These are phyloP conservation scores for Drosophila lutescens DNA, from an alignment of 2,888 invertebrate genomes.

Conservation along the genomic window DNA sequence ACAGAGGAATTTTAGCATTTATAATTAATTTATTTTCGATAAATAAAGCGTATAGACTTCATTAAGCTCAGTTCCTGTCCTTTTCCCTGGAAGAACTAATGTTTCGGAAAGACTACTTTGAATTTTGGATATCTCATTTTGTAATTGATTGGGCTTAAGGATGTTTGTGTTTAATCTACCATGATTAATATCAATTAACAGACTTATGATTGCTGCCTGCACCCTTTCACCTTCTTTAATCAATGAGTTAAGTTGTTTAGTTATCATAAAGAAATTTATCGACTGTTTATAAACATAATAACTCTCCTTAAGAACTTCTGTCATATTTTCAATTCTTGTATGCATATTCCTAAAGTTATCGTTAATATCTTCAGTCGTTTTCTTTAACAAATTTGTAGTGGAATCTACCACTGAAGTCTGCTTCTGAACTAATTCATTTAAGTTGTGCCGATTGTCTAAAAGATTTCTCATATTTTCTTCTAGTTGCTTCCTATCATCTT, in stretches of 20 bases:
- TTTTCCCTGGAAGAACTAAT: not conserved
- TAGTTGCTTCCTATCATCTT: no score
- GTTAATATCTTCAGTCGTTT: conserved; percentile 1
- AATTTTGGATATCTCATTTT: not conserved
- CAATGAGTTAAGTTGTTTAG: not conserved
- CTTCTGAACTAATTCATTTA: no score
- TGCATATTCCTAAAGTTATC: not conserved
- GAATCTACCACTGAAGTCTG: not conserved
- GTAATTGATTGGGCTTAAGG: not conserved
- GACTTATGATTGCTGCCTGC: not conserved
- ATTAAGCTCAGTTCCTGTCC: conserved; percentile 4
- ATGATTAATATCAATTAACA: conserved; percentile 1
- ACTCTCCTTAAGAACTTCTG: no score
- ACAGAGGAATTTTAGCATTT: not conserved
- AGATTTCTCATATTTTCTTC: no score
- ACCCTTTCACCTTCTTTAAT: not conserved
- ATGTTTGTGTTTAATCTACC: not conserved
- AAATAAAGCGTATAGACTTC: not conserved
- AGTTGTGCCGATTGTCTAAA: no score
- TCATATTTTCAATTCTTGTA: not conserved
- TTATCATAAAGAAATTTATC: not conserved
- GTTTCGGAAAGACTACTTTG: no score
- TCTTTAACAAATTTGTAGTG: not conserved
- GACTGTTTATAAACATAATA: no score
- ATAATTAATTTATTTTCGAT: not conserved